Evolutionary conservation across 2,113 vertebrate species (phyloP).

Genomic region (Hoplias malabaricus): DNA sequence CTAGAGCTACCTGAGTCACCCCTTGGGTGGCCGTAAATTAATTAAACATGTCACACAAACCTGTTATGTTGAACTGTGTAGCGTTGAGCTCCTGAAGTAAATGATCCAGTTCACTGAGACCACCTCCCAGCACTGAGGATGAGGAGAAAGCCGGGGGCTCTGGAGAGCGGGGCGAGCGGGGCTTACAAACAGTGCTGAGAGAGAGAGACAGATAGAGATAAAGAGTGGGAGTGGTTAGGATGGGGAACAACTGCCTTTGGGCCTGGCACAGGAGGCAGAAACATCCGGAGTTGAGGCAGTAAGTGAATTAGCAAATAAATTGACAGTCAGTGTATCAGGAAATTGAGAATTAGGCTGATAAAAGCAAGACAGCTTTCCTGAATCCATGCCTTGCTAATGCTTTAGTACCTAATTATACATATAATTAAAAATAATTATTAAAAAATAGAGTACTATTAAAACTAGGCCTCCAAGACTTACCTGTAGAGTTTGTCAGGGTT

Average conservation of each 20-base stretch:
- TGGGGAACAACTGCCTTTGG: no score
- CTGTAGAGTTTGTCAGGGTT: slow-evolving; percentile 67
- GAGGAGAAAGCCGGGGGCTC: slow-evolving; percentile 77
- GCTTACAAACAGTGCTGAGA: slow-evolving; percentile 84
- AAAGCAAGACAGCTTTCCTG: background rate
- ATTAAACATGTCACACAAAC: no score
- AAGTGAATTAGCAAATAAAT: background rate
- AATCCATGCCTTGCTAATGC: no score
- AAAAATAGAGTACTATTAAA: background rate
- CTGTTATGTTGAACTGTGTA: slow-evolving; percentile 94
- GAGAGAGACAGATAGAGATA: slow-evolving; percentile 15
- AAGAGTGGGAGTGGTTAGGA: background rate
- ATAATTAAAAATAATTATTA: no score
- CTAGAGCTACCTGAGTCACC: no score
- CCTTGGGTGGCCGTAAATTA: no score
- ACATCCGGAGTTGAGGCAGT: background rate
- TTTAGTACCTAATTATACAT: no score
- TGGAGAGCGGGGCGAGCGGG: slow-evolving; percentile 75
- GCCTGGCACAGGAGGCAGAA: background rate
- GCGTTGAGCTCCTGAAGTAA: slow-evolving; percentile 89
- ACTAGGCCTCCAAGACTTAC: slow-evolving; percentile 45
- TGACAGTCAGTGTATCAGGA: background rate
- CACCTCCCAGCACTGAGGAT: slow-evolving; percentile 82
- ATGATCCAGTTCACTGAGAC: slow-evolving; percentile 87
- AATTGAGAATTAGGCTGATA: background rate